Conservation (phyloP, 2,113 vertebrate genomes). For the human (Homo sapiens) region GRCh38 chr5:106400001-106400500, state of each 20-base stretch:
- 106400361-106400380: not conserved
- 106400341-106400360: not conserved
- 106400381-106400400: not conserved
- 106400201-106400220: not conserved
- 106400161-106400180: not conserved
- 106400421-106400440: not conserved
- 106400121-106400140: not conserved
- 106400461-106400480: not conserved
- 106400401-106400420: not conserved
- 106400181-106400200: not conserved
- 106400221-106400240: slow-evolving; percentile 17
- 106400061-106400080: not conserved
- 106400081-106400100: not conserved
- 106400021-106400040: not conserved
- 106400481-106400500: not conserved
- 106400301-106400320: not conserved
- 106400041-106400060: not conserved
- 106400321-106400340: not conserved
- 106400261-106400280: not conserved
- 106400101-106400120: not conserved
- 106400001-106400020: not conserved
- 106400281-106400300: not conserved
- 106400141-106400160: slow-evolving; percentile 1
- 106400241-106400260: not conserved
- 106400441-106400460: not conserved